Evolutionary conservation across 2,113 vertebrate species (phyloP), one percentile per base, ranked within the genome.

Genomic region (Xiphophorus hellerii): DNA sequence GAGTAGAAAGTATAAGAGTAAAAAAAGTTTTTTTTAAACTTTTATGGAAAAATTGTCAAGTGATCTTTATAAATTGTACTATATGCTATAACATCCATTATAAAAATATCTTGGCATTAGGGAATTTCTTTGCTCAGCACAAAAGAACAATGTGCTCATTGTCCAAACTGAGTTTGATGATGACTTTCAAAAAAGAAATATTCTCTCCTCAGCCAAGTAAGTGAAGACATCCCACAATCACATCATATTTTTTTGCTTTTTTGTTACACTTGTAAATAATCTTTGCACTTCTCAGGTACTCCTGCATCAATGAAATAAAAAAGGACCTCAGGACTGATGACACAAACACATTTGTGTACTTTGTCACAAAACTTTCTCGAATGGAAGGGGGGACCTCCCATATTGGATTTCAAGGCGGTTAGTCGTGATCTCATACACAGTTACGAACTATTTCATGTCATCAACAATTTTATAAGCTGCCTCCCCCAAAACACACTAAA

Each of bases 161-260:
- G 74, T 86, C 66, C 84, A 86, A 67, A 74, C 73, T 2, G 77
- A 86, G 9, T 77, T 74, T 71, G 80, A 69, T 67, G 80, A 77
- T 71, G 70, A 63, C 3, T 67, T 33, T 13, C 33, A 31, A 48
- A 71, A 15, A 62, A 68, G 42, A 31, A 86, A 86, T 64, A 74
- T 80, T 74, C 35, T 80, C 39, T 83, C 84, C 3, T 86, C 77
- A 62, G 84, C 84, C 35, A 86, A 83, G 84, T 86, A n/a, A 80
- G 84, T 73, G 8, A 37, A 5, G 69, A 25, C 3, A 69, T 62
- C 11, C 27, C 33, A 37, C 28, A 9, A 25, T 28, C 51, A 12
- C 0, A 2, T 66, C 3, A 62, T 3, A 69, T 0, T 35, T 67
- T 20, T n/a, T 51, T 25, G 4, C 25, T 22, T 69, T 58, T 35